Evolutionary conservation across 2,113 vertebrate species (phyloP).

Genomic region (Dinomys branickii): DNA sequence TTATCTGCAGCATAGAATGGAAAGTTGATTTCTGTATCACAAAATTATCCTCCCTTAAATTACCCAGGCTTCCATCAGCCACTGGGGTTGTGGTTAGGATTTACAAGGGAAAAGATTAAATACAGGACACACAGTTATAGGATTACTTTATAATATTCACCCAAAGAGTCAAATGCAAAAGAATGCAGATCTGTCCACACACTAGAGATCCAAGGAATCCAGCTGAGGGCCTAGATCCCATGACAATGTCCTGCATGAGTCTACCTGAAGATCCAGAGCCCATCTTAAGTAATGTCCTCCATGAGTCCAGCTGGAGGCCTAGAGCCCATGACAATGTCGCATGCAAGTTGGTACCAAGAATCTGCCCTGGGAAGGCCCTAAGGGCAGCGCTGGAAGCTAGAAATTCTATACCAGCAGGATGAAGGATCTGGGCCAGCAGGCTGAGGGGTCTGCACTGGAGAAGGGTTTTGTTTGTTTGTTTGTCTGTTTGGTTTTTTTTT

Average conservation of each 20-base stretch:
- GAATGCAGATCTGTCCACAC: not conserved
- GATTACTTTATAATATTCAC: not conserved
- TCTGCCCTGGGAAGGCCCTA: not conserved
- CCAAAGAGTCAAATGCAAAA: not conserved
- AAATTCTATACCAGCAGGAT: not conserved
- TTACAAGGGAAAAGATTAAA: not conserved
- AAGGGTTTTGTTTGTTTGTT: no score
- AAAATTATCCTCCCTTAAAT: slow-evolving; percentile 10
- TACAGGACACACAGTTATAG: not conserved
- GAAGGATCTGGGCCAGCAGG: not conserved
- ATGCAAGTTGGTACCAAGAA: not conserved
- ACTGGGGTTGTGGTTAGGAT: not conserved
- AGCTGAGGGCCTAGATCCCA: not conserved
- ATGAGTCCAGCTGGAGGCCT: no score
- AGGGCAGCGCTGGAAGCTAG: not conserved
- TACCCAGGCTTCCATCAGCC: not conserved
- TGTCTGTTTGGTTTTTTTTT: no score
- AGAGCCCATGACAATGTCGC: no score
- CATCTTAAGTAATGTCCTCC: not conserved
- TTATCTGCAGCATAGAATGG: not conserved
- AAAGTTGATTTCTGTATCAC: slow-evolving; percentile 15
- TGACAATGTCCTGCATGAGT: not conserved
- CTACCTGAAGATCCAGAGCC: not conserved
- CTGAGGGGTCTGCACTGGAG: not conserved
- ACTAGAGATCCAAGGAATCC: not conserved